Conservation (phyloP, 2,888 invertebrate species). For the Troilus luridus region DNA sequence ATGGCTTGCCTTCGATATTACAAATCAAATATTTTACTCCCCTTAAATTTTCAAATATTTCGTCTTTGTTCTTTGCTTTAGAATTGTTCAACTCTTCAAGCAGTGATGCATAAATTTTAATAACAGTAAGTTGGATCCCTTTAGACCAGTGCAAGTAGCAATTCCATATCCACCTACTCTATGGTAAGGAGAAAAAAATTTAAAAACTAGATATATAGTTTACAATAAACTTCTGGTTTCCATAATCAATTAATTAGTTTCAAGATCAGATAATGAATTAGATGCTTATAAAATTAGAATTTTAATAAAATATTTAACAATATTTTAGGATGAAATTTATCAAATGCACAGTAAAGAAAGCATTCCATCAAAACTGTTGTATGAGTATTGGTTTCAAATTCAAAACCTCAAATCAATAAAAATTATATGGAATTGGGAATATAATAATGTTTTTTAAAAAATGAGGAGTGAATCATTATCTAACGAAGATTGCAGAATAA, state of each 20-base stretch:
- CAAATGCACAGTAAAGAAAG: background rate
- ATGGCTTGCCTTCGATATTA: background rate
- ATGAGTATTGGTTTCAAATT: background rate
- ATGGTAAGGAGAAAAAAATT: background rate
- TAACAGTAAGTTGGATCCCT: background rate
- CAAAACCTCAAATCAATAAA: background rate
- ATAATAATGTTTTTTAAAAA: background rate
- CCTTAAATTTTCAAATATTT: background rate
- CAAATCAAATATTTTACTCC: background rate
- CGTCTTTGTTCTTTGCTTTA: background rate
- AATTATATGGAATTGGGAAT: background rate
- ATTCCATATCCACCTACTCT: background rate
- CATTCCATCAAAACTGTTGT: background rate
- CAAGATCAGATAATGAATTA: background rate
- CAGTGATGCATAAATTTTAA: background rate
- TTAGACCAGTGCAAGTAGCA: background rate
- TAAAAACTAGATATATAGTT: background rate
- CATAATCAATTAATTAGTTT: background rate
- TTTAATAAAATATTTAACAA: background rate
- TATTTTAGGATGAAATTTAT: background rate
- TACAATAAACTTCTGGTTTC: background rate
- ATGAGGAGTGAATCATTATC: background rate
- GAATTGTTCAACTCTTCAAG: background rate
- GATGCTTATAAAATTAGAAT: background rate
- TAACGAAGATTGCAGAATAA: too few species aligned